Base-by-base conservation (phyloP, 2,797 vertebrate species). In the Lacerta agilis region DNA sequence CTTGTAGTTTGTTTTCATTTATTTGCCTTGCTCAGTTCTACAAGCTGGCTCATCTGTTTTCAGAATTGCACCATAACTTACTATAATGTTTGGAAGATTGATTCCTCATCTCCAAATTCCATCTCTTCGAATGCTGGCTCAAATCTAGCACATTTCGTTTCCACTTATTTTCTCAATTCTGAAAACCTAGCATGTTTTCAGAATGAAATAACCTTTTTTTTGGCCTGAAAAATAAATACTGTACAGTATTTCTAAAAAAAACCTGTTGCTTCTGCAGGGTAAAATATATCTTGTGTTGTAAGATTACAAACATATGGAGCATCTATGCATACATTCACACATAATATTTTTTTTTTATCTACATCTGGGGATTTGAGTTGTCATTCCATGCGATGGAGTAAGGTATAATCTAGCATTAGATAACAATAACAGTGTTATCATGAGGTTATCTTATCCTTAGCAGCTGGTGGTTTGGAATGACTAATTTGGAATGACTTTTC, bases 41-140 rank as follows among this genome's bases (percentile, higher is more conserved):
- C 5, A 79, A 33, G 23, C 29, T 23, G 72, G 49, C 61, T 82
- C 55, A 87, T 27, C 5, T 87, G 8, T 49, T 75, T 38, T 25
- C 61, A 58, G 33, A 76, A 67, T 43, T 23, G n/a, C 15, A 73
- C 38, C 45, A 45, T 55, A 66, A 81, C 4, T 58, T 80, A 73
- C 23, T 20, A 20, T 38, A 13, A 20, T 87, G 38, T 71, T 79
- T 45, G 15, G 41, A 49, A 85, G 80, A 73, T 7, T 73, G 69
- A 61, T 33, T 64, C 18, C 67, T 75, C 38, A 79, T 41, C 77
- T 88, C 13, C 18, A 84, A 64, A 88, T 80, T 89, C 82, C 64
- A 94, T 92, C 92, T 95, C 93, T 95, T 95, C 92, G 93, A 94
- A 92, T 94, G 90, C 93, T 94, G 89, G 90, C 93, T 93, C 92